phyloP scores from a whole-genome alignment of 1,140 invertebrate species.

The Drosophila guanche region DNA sequence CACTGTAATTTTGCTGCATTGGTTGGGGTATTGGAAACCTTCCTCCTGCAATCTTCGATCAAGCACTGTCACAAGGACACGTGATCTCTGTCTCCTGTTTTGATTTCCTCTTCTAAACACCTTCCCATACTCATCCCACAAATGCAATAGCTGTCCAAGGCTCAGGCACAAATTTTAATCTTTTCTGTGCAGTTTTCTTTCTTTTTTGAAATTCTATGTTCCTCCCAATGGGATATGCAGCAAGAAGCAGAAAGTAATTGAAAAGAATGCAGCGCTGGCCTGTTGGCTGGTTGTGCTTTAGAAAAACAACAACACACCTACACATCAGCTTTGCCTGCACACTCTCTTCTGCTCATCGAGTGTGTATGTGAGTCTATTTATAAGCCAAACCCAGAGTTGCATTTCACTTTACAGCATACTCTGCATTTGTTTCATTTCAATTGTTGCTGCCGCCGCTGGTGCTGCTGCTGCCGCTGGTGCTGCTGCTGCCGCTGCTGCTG shows the following conservation, averaged over 20 bases:
- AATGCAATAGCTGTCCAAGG: too few species aligned
- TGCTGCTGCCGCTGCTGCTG: too few species aligned
- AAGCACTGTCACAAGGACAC: too few species aligned
- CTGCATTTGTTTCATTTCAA: conserved; percentile 68
- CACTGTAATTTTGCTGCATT: too few species aligned
- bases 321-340: conserved; percentile 5
- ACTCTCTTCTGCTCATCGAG: background rate
- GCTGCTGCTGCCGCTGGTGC: too few species aligned
- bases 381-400: conserved; percentile 27
- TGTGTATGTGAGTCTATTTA: conserved; percentile 36
- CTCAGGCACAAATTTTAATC: too few species aligned
- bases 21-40: too few species aligned
- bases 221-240: background rate
- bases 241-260: conserved; percentile 8
- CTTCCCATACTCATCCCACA: too few species aligned
- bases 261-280: conserved; percentile 18
- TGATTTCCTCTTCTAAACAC: too few species aligned
- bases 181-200: too few species aligned
- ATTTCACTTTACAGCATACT: conserved; percentile 47
- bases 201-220: background rate
- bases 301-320: conserved; percentile 3
- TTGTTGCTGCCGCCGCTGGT: conserved; percentile 46
- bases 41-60: too few species aligned
- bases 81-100: too few species aligned
- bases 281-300: conserved; percentile 7